phyloP scores from a whole-genome alignment of 2,113 vertebrate species.

The Cepphus grylle region DNA sequence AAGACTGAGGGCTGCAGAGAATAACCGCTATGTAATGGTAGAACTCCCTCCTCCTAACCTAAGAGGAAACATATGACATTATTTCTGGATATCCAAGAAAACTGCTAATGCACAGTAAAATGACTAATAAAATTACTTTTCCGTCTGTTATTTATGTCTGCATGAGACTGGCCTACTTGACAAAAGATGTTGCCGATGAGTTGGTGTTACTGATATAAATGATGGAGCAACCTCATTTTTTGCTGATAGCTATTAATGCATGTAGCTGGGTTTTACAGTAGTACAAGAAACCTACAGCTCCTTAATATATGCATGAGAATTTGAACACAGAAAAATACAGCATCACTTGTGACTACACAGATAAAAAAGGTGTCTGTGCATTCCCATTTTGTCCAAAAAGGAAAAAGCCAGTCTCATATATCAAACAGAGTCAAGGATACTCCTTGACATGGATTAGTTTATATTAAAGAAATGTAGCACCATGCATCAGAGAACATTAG shows the following conservation, averaged over 20 bases:
- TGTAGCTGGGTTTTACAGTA: neutral
- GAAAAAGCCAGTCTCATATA: neutral
- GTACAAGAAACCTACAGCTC: neutral
- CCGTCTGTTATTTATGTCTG: neutral
- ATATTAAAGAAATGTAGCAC: slow-evolving; percentile 25
- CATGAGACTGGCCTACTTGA: neutral
- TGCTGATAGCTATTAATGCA: neutral
- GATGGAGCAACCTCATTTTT: neutral
- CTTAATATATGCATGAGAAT: neutral
- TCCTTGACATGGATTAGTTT: slow-evolving; percentile 30
- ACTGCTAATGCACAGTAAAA: neutral
- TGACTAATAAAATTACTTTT: neutral
- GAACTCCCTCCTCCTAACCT: neutral
- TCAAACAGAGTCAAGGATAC: slow-evolving; percentile 6
- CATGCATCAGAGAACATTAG: neutral
- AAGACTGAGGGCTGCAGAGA: neutral
- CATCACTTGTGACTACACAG: neutral
- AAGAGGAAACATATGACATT: neutral
- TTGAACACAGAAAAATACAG: neutral
- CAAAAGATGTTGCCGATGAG: neutral
- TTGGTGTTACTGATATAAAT: neutral
- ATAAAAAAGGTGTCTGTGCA: neutral
- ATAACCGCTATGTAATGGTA: neutral
- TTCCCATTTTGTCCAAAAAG: neutral
- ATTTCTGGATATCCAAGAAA: neutral